Evolutionary conservation across 1,140 invertebrate genomes (phyloP).

Genomic region (Cheumatopsyche charites): DNA sequence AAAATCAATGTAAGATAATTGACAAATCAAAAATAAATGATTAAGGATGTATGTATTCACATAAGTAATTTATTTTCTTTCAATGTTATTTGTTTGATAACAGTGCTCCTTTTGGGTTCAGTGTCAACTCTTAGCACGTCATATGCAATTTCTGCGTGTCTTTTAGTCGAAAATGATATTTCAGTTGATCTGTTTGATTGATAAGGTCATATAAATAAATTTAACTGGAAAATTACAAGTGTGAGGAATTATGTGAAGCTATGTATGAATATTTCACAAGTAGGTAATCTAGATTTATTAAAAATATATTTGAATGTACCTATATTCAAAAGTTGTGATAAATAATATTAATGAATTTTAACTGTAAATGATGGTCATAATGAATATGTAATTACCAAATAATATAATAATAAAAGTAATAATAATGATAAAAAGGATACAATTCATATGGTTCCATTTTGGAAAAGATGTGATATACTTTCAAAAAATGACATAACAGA

Average conservation of each 20-base stretch:
- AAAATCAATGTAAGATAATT: slow-evolving; percentile 35
- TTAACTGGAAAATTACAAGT: no score
- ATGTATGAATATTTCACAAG: no score
- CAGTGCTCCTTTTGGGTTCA: slow-evolving; percentile 74
- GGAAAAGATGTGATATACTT: not conserved
- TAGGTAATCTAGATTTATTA: no score
- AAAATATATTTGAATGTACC: no score
- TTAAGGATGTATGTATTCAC: slow-evolving; percentile 64
- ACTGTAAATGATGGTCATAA: no score
- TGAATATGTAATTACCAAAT: no score
- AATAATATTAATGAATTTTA: no score
- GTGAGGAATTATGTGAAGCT: no score
- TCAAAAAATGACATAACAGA: no score
- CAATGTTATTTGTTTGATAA: slow-evolving; percentile 67
- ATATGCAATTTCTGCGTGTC: slow-evolving; percentile 74
- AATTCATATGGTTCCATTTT: slow-evolving; percentile 15
- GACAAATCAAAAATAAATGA: slow-evolving; percentile 5
- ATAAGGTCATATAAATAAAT: no score
- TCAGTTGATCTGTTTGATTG: slow-evolving; percentile 53
- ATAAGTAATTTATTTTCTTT: slow-evolving; percentile 66
- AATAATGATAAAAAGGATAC: slow-evolving; percentile 23
- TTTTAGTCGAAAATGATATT: slow-evolving; percentile 68
- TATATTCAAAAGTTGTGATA: no score
- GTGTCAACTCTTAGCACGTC: slow-evolving; percentile 76
- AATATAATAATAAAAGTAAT: not conserved